phyloP scores from a whole-genome alignment of 2,888 invertebrate genomes.

The Ryuthela nishihirai region DNA sequence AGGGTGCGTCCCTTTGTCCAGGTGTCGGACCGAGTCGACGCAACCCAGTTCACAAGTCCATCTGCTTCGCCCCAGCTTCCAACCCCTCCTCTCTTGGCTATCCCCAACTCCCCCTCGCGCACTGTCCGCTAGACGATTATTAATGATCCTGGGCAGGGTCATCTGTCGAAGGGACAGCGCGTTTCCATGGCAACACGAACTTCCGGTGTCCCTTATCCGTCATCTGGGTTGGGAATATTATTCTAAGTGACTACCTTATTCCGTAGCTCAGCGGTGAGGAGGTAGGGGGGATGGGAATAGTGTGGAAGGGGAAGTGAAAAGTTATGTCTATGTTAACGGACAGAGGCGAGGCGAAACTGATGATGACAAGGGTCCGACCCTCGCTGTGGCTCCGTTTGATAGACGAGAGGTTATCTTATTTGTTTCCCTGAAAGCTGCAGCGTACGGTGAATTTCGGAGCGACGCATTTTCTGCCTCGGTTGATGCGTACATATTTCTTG shows the following conservation, averaged over 20 bases:
- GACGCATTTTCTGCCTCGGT: too few species aligned
- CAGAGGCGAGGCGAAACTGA: slow-evolving; percentile 27
- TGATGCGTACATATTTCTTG: too few species aligned
- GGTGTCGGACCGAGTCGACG: slow-evolving; percentile 31
- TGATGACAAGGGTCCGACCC: slow-evolving; percentile 31
- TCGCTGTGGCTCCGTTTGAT: too few species aligned
- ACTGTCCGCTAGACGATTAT: slow-evolving; percentile 33
- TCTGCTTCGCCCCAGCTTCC: too few species aligned
- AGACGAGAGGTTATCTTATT: slow-evolving; percentile 37
- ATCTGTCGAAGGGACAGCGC: slow-evolving; percentile 23
- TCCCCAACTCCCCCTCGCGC: slow-evolving; percentile 12
- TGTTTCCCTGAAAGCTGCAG: too few species aligned
- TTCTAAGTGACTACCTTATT: too few species aligned
- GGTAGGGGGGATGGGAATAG: not conserved
- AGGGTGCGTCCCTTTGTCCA: slow-evolving; percentile 31
- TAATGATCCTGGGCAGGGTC: slow-evolving; percentile 35
- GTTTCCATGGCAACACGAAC: slow-evolving; percentile 36
- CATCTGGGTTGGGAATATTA: slow-evolving; percentile 33
- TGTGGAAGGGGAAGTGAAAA: not conserved
- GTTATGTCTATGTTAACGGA: slow-evolving; percentile 28
- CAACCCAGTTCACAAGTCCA: slow-evolving; percentile 32
- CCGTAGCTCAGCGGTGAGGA: slow-evolving; percentile 3
- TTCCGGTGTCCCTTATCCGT: slow-evolving; percentile 36
- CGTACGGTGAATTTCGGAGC: too few species aligned
- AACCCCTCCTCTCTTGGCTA: too few species aligned